Conservation (phyloP, 1,140 invertebrate species). For the Drosophila arawakana region DNA sequence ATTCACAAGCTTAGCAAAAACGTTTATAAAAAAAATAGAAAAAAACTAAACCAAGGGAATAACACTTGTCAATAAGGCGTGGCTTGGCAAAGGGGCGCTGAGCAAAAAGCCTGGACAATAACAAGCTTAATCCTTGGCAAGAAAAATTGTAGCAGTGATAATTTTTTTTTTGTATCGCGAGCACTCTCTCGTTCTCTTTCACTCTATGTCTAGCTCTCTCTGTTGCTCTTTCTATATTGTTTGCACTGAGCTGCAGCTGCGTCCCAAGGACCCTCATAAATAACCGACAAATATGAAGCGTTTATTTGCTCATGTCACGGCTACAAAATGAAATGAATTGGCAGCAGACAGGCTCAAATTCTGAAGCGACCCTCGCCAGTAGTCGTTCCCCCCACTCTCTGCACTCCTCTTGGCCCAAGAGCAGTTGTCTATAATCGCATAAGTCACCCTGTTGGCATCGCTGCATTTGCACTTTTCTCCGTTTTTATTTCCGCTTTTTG, state of each 20-base stretch:
- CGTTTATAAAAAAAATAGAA: conserved; percentile 6
- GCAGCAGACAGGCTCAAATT: conserved; percentile 30
- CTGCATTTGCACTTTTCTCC: conserved; percentile 78
- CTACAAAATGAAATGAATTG: conserved; percentile 66
- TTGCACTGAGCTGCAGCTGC: conserved; percentile 63
- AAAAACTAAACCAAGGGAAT: conserved; percentile 2
- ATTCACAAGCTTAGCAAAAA: conserved; percentile 70
- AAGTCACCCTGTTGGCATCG: conserved; percentile 83
- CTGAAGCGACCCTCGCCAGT: conserved; percentile 23
- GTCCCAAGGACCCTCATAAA: conserved; percentile 82
- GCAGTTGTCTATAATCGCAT: conserved; percentile 83
- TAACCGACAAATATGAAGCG: conserved; percentile 84
- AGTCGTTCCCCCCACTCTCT: neutral
- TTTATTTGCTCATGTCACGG: conserved; percentile 83
- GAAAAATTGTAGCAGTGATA: conserved; percentile 79
- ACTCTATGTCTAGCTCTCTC: conserved; percentile 4
- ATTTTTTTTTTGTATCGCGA: conserved; percentile 62
- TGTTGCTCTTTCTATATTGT: conserved; percentile 3
- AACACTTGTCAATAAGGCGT: conserved; percentile 64
- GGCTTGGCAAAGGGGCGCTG: conserved; percentile 3
- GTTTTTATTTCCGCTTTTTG: conserved; percentile 26
- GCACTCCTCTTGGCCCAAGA: conserved; percentile 35
- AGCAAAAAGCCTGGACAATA: conserved; percentile 42
- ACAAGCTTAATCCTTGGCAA: conserved; percentile 76
- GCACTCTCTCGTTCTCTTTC: neutral